Conservation (phyloP, 1,140 invertebrate species). For the Neodiprion virginianus region DNA sequence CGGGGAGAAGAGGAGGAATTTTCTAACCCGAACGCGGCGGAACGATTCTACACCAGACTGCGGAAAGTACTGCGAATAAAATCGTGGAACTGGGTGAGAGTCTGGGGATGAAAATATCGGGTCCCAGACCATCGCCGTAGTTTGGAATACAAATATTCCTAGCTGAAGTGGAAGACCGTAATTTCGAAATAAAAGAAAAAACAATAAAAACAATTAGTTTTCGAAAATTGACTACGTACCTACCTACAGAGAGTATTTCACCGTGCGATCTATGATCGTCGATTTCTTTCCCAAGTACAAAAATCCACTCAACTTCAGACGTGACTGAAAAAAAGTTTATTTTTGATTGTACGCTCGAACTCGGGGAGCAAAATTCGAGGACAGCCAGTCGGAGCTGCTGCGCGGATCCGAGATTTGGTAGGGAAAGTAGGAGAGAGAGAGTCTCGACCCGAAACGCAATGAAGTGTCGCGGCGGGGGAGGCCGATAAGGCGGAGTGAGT, state of each 20-base stretch:
- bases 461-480: slow-evolving; percentile 21
- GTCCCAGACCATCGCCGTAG: slow-evolving; percentile 30
- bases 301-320: no score
- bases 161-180: neutral
- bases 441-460: slow-evolving; percentile 10
- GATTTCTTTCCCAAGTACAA: no score
- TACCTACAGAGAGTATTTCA: no score
- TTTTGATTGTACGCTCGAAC: neutral
- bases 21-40: neutral
- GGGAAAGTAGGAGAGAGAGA: slow-evolving; percentile 12
- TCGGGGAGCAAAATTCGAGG: neutral
- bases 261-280: no score
- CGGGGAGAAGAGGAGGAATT: slow-evolving; percentile 24
- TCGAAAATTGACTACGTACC: no score
- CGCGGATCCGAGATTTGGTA: neutral
- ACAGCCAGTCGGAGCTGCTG: neutral
- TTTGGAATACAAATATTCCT: slow-evolving; percentile 34
- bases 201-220: no score
- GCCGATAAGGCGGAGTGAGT: slow-evolving; percentile 57
- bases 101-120: slow-evolving; percentile 36
- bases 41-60: neutral
- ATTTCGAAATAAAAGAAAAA: no score
- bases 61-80: neutral
- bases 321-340: no score
- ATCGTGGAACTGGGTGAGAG: slow-evolving; percentile 29